Evolutionary conservation across 2,113 vertebrate genomes (phyloP).

Genomic region (Pygoscelis adeliae): DNA sequence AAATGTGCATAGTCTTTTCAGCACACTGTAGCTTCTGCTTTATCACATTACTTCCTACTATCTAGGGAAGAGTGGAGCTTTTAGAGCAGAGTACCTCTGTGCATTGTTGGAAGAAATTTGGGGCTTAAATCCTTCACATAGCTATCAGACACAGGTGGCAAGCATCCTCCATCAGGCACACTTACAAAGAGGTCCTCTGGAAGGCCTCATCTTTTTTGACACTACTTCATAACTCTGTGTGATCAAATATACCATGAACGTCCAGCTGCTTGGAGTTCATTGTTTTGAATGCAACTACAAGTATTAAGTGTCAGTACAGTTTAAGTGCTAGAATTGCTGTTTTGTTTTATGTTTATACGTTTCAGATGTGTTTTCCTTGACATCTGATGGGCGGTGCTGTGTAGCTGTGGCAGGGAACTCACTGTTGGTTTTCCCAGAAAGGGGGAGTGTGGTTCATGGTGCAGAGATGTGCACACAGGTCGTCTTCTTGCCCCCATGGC

Average conservation of each 20-base stretch:
- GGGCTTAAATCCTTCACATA: not conserved
- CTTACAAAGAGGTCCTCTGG: not conserved
- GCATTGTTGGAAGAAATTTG: not conserved
- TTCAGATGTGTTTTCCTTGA: not conserved
- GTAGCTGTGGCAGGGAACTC: not conserved
- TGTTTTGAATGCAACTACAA: not conserved
- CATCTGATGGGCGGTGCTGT: not conserved
- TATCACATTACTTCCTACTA: not conserved
- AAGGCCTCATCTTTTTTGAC: not conserved
- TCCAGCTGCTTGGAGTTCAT: not conserved
- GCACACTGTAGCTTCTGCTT: not conserved
- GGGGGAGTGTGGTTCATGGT: not conserved
- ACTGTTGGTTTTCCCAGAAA: not conserved
- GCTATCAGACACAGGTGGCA: not conserved
- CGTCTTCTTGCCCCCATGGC: accelerated
- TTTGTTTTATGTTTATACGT: not conserved
- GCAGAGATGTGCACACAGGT: not conserved
- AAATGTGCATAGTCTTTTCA: not conserved
- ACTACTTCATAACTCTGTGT: not conserved
- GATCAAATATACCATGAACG: not conserved
- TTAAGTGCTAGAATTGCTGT: not conserved
- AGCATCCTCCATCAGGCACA: not conserved
- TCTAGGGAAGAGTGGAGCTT: not conserved
- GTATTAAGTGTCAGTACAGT: not conserved
- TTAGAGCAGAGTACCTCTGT: not conserved